phyloP scores from a whole-genome alignment of 2,113 vertebrate genomes.

The Girardinichthys multiradiatus region DNA sequence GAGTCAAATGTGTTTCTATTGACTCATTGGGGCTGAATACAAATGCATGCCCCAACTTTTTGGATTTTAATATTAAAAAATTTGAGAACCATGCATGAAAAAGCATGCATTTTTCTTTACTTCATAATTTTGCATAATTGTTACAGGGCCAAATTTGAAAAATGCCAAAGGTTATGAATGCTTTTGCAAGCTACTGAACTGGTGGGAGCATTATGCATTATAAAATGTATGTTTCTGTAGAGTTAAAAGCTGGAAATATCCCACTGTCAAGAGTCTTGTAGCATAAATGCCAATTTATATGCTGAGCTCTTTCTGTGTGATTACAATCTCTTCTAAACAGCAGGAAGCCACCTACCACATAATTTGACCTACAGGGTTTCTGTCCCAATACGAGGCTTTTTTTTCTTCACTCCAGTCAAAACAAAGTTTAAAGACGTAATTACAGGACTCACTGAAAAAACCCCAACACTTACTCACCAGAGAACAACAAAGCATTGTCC shows the following conservation, averaged over 20 bases:
- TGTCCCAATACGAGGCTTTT: neutral
- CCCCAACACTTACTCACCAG: neutral
- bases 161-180: neutral
- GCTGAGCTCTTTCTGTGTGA: conserved; percentile 19
- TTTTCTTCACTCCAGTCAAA: neutral
- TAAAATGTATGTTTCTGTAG: neutral
- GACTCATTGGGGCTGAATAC: too few species aligned
- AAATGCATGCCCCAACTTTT: too few species aligned
- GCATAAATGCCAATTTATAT: conserved; percentile 7
- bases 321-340: conserved; percentile 38
- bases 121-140: neutral
- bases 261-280: neutral
- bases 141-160: neutral
- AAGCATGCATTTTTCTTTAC: neutral
- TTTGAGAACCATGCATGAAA: neutral
- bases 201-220: neutral
- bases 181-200: neutral
- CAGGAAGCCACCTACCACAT: conserved; percentile 7
- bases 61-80: neutral
- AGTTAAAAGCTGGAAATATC: conserved; percentile 20
- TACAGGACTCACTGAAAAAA: neutral
- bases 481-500: conserved; percentile 21
- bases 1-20: neutral
- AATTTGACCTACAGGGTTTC: conserved; percentile 7
- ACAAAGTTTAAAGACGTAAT: conserved; percentile 27